A percentile compares a stretch with the other conserved stretches of the same genome.
These are phyloP conservation scores for Dendrolimus punctatus DNA, from an alignment of 1,140 invertebrate species.

Conservation along the genomic window DNA sequence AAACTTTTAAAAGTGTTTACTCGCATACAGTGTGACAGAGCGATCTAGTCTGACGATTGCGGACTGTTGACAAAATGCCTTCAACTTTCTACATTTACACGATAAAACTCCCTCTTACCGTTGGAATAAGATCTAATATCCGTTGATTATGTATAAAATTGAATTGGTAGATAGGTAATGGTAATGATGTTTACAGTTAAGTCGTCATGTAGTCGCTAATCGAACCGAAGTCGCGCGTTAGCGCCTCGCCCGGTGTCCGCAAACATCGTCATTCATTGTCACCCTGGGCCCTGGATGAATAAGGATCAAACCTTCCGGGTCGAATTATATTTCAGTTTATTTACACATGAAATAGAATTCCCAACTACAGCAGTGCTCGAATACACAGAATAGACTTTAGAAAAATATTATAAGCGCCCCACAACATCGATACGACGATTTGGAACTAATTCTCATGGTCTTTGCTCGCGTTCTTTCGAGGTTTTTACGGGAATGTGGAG, in stretches of 20 bases:
- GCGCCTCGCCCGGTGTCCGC: slow-evolving; percentile 65
- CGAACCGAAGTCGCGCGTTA: slow-evolving; percentile 57
- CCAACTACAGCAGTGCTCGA: too few relatives aligned
- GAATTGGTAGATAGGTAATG: slow-evolving; percentile 31
- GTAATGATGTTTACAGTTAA: slow-evolving; percentile 69
- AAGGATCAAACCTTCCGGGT: slow-evolving; percentile 33
- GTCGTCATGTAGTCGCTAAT: slow-evolving; percentile 62
- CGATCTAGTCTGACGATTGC: slow-evolving; percentile 55
- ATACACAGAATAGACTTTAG: too few relatives aligned
- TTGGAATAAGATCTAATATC: slow-evolving; percentile 1
- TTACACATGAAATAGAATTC: too few relatives aligned
- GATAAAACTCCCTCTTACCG: background rate
- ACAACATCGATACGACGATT: too few relatives aligned
- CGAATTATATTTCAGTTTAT: slow-evolving; percentile 1
- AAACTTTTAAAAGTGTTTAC: slow-evolving; percentile 68
- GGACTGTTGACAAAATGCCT: slow-evolving; percentile 43
- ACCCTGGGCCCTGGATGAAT: slow-evolving; percentile 47
- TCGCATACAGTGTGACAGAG: slow-evolving; percentile 49
- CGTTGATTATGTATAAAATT: slow-evolving; percentile 3
- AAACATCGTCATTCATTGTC: slow-evolving; percentile 64
- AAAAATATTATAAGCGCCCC: too few relatives aligned
- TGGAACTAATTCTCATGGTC: too few relatives aligned
- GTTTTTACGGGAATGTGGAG: too few relatives aligned
- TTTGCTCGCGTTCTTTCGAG: too few relatives aligned
- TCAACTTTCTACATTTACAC: slow-evolving; percentile 4